Evolutionary conservation across 2,797 vertebrate species (phyloP).

Genomic region (Nannoperca australis): DNA sequence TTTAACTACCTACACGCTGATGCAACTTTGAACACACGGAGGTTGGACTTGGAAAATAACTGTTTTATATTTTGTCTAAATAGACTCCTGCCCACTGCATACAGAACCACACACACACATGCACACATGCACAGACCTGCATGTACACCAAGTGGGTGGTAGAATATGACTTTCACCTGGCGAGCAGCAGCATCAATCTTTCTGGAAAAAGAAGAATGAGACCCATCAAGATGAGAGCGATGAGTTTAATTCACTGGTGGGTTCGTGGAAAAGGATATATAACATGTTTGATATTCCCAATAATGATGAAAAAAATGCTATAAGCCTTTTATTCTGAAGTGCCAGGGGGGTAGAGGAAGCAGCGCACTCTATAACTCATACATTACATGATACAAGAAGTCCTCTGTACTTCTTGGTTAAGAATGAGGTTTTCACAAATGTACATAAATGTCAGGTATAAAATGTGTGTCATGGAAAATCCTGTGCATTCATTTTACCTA

Average conservation of each 20-base stretch:
- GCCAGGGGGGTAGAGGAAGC: slow-evolving; percentile 12
- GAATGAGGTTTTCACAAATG: slow-evolving; percentile 16
- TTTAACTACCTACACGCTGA: slow-evolving; percentile 61
- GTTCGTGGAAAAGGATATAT: slow-evolving; percentile 57
- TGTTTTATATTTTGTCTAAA: slow-evolving; percentile 61
- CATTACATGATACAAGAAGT: not conserved
- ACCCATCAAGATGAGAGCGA: slow-evolving; percentile 69
- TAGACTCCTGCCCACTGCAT: slow-evolving; percentile 28
- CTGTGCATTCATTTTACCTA: slow-evolving; percentile 18
- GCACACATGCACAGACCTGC: slow-evolving; percentile 36
- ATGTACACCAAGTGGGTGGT: slow-evolving; percentile 57
- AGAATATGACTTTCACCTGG: slow-evolving; percentile 68
- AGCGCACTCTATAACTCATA: slow-evolving; percentile 37
- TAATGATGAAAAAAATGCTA: slow-evolving; percentile 51
- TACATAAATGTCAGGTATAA: slow-evolving; percentile 19
- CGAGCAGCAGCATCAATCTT: slow-evolving; percentile 67
- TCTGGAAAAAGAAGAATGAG: slow-evolving; percentile 72
- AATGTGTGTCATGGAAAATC: slow-evolving; percentile 5
- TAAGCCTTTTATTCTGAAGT: slow-evolving; percentile 52
- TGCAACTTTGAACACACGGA: slow-evolving; percentile 56
- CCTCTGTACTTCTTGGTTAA: slow-evolving; percentile 6
- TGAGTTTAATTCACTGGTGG: slow-evolving; percentile 78
- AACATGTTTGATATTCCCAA: slow-evolving; percentile 70
- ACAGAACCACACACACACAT: slow-evolving; percentile 38
- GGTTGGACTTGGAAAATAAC: slow-evolving; percentile 53